phyloP scores from a whole-genome alignment of 2,797 vertebrate species.

The Orestias chungarensis region DNA sequence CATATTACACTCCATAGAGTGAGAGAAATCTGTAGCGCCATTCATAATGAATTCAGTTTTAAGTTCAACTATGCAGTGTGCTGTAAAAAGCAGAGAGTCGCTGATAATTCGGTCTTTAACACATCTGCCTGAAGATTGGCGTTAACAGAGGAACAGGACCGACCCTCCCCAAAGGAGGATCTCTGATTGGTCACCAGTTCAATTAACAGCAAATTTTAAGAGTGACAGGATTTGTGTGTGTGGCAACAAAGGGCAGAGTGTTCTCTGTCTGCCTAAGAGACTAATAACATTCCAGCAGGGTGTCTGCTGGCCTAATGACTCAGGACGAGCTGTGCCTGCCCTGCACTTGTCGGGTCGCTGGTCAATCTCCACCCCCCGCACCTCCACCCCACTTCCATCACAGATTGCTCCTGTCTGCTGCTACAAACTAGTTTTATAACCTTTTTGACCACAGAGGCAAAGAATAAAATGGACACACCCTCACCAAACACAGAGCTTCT shows the following conservation, averaged over 20 bases:
- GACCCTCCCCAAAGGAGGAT: not conserved
- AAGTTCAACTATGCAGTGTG: not conserved
- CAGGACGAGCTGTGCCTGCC: conserved; percentile 34
- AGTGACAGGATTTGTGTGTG: conserved; percentile 25
- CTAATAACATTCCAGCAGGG: conserved; percentile 31
- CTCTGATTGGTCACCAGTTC: conserved; percentile 11
- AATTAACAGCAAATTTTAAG: conserved; percentile 35
- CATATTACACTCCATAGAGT: not conserved
- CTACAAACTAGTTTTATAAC: conserved; percentile 29
- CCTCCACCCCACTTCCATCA: not conserved
- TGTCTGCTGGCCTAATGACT: conserved; percentile 40
- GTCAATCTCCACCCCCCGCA: not conserved
- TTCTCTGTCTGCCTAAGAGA: conserved; percentile 34
- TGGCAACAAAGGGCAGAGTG: conserved; percentile 35
- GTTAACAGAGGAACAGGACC: not conserved
- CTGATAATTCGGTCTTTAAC: not conserved
- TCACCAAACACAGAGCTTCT: not conserved
- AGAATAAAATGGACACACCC: not conserved
- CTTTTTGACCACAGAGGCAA: conserved; percentile 1
- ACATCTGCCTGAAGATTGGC: not conserved
- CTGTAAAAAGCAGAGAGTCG: not conserved
- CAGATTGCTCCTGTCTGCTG: conserved; percentile 16
- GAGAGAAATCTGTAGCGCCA: not conserved
- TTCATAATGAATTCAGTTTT: not conserved
- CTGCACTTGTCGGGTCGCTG: conserved; percentile 22